Conservation (phyloP, 1,140 invertebrate genomes). For the Lordiphosa mommai region DNA sequence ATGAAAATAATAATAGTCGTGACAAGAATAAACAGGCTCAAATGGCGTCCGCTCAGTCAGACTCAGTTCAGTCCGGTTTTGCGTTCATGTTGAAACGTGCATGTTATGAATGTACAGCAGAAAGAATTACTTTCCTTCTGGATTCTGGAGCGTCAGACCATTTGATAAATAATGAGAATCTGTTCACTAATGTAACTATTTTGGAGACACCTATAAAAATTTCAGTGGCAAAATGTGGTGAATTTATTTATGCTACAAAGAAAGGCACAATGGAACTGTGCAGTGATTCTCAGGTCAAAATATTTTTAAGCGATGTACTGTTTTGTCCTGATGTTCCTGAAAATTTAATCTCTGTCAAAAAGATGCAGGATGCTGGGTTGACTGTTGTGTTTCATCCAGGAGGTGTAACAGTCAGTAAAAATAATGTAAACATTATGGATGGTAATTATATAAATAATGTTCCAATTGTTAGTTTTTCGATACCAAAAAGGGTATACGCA, state of each 20-base stretch:
- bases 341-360: slow-evolving; percentile 30
- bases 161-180: not conserved
- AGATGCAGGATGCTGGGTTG: slow-evolving; percentile 24
- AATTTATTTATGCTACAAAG: not conserved
- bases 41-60: not conserved
- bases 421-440: slow-evolving; percentile 9
- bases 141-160: not conserved
- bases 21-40: not conserved
- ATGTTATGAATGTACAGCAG: not conserved
- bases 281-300: slow-evolving; percentile 11
- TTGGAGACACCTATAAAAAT: not conserved
- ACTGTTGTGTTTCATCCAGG: slow-evolving; percentile 28
- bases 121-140: not conserved
- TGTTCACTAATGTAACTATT: not conserved
- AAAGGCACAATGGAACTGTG: too few relatives aligned
- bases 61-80: not conserved
- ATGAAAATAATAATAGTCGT: not conserved
- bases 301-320: slow-evolving; percentile 16
- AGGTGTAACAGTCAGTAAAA: slow-evolving; percentile 34
- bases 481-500: too few relatives aligned
- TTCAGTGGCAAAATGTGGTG: not conserved
- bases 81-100: not conserved
- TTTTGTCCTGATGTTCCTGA: slow-evolving; percentile 25
- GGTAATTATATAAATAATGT: slow-evolving; percentile 45
- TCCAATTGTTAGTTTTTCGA: not conserved